Conservation (phyloP, 1,140 invertebrate species). For the Araneus ventricosus region DNA sequence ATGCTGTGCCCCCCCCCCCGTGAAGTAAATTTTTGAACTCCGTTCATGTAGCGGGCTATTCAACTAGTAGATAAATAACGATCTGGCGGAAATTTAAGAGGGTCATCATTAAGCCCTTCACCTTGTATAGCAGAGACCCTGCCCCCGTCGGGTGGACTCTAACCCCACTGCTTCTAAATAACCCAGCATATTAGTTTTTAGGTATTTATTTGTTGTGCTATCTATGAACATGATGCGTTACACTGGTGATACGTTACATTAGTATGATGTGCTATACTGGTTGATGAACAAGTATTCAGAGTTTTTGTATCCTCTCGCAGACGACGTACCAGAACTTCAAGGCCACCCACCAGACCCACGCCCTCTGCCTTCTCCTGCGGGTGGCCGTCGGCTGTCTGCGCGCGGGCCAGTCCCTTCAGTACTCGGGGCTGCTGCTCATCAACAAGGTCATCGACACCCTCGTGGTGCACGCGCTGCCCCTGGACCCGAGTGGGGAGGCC, state of each 20-base stretch:
- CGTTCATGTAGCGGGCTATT: too few relatives aligned
- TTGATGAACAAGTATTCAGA: background rate
- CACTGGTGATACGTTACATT: background rate
- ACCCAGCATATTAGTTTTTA: too few relatives aligned
- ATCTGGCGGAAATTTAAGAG: too few relatives aligned
- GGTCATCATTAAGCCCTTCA: too few relatives aligned
- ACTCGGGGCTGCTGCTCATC: conserved; percentile 83
- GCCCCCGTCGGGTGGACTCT: too few relatives aligned
- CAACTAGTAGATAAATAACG: too few relatives aligned
- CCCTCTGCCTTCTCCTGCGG: conserved; percentile 81
- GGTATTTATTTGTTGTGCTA: background rate
- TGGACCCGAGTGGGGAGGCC: background rate
- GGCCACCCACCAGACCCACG: background rate
- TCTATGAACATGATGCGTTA: background rate
- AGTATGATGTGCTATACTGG: background rate
- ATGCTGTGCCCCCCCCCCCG: too few relatives aligned
- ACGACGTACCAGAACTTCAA: conserved; percentile 12
- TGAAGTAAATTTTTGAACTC: too few relatives aligned
- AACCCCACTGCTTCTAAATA: too few relatives aligned
- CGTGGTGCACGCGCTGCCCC: conserved; percentile 78
- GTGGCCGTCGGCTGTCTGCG: conserved; percentile 82
- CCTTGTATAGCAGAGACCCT: too few relatives aligned
- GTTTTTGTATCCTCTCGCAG: conserved; percentile 9
- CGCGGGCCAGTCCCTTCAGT: conserved; percentile 83
- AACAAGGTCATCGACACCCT: conserved; percentile 84